phyloP scores from a whole-genome alignment of 1,140 invertebrate species.

The Achroia grisella region DNA sequence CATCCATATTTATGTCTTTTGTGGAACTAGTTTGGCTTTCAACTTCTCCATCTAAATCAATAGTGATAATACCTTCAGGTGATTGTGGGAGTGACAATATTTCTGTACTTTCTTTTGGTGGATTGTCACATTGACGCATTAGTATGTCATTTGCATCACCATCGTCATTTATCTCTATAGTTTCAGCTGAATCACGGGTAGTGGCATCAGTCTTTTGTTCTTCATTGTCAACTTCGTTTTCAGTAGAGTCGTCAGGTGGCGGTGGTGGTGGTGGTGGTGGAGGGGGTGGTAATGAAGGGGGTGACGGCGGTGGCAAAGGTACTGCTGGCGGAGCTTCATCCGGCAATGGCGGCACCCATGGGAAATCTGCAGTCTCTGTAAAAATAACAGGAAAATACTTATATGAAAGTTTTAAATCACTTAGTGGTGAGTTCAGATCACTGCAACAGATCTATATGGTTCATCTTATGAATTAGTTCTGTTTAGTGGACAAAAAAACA shows the following conservation, averaged over 20 bases:
- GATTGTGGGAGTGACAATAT: too few relatives aligned
- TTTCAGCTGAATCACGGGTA: constrained; percentile 3
- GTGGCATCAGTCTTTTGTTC: constrained; percentile 1
- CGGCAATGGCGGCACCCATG: constrained; percentile 74
- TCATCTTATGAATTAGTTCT: too few relatives aligned
- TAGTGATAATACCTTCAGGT: too few relatives aligned
- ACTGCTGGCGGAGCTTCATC: constrained; percentile 55
- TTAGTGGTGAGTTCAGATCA: too few relatives aligned
- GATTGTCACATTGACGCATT: constrained; percentile 15
- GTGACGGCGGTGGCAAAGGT: constrained; percentile 45
- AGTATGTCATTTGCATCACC: constrained; percentile 38
- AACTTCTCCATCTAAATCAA: too few relatives aligned
- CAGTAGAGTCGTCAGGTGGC: neutral
- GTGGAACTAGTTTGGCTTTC: too few relatives aligned
- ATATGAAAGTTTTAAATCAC: neutral
- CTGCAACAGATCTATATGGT: too few relatives aligned
- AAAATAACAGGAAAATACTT: constrained; percentile 3
- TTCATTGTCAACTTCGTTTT: neutral
- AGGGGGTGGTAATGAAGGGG: constrained; percentile 24
- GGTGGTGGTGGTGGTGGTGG: constrained; percentile 4
- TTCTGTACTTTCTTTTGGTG: too few relatives aligned
- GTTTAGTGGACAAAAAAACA: neutral
- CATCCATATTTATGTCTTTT: too few relatives aligned
- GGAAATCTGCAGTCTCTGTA: constrained; percentile 46
- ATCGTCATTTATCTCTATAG: constrained; percentile 30